These are phyloP conservation scores for Myotis myotis DNA, from an alignment of 2,797 vertebrate genomes.

Conservation along the genomic window DNA sequence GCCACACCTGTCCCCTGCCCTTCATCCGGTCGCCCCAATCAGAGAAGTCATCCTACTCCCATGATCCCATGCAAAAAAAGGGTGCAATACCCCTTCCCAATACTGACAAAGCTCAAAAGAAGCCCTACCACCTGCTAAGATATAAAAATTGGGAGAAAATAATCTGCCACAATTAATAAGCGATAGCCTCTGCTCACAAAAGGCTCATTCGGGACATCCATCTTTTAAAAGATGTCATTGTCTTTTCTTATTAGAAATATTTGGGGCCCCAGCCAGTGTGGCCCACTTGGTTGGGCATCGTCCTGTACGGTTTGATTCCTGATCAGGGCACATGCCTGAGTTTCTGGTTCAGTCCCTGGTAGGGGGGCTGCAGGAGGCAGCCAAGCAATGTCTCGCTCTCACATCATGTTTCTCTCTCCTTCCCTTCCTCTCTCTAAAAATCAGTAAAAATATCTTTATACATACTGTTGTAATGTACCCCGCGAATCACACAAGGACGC, in stretches of 20 bases:
- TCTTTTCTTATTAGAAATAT: constrained; percentile 32
- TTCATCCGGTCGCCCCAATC: neutral
- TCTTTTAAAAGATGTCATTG: neutral
- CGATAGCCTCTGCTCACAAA: neutral
- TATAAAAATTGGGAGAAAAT: constrained; percentile 31
- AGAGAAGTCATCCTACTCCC: neutral
- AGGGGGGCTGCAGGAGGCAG: neutral
- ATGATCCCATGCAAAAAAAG: neutral
- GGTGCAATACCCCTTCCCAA: neutral
- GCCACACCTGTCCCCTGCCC: neutral
- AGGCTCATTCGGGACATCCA: neutral
- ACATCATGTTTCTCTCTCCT: neutral
- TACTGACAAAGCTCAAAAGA: neutral
- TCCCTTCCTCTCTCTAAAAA: neutral
- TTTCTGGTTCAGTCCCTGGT: neutral
- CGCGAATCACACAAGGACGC: too few relatives aligned
- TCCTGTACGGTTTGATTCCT: neutral
- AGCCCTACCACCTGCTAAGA: neutral
- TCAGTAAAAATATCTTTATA: too few relatives aligned
- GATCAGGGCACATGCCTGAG: neutral
- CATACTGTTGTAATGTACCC: neutral
- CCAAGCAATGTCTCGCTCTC: neutral
- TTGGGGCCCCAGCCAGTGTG: neutral
- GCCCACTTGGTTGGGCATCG: neutral
- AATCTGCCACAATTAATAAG: constrained; percentile 30